Evolutionary conservation across 2,888 invertebrate species (phyloP).

Genomic region (Idaea biselata): DNA sequence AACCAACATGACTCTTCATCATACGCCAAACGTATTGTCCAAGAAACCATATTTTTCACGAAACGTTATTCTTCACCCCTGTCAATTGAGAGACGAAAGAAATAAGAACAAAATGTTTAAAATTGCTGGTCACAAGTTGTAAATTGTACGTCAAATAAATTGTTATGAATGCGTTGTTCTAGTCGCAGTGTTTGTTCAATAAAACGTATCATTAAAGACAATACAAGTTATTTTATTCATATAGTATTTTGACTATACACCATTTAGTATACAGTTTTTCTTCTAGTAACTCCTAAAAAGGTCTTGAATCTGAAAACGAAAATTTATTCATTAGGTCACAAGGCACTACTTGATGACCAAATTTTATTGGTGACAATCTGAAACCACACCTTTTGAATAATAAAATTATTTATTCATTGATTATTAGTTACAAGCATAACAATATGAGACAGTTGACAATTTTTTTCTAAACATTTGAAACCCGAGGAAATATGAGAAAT

Average conservation of each 20-base stretch:
- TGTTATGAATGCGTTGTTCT: conserved; percentile 11
- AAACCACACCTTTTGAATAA: neutral
- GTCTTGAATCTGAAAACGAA: conserved; percentile 38
- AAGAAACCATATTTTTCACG: conserved; percentile 16
- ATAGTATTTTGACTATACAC: neutral
- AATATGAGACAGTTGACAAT: neutral
- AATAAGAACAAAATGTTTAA: conserved; percentile 62
- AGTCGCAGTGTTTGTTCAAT: conserved; percentile 15
- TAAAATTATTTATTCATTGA: neutral
- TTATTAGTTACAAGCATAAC: neutral
- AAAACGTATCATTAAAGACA: conserved; percentile 10
- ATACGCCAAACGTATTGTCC: conserved; percentile 14
- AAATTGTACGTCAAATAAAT: conserved; percentile 17
- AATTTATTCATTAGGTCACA: conserved; percentile 16
- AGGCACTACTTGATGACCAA: neutral
- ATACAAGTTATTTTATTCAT: conserved; percentile 3
- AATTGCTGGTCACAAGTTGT: conserved; percentile 61
- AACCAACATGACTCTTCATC: conserved; percentile 13
- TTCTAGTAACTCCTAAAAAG: conserved; percentile 32
- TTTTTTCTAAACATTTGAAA: neutral
- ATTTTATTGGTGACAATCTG: neutral
- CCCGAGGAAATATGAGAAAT: neutral
- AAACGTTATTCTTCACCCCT: conserved; percentile 43
- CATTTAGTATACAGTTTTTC: conserved; percentile 9
- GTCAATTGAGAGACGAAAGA: conserved; percentile 52